Evolutionary conservation across 2,888 invertebrate genomes (phyloP), one percentile per base, ranked within the genome.

Genomic region (Acrobasis consociella): DNA sequence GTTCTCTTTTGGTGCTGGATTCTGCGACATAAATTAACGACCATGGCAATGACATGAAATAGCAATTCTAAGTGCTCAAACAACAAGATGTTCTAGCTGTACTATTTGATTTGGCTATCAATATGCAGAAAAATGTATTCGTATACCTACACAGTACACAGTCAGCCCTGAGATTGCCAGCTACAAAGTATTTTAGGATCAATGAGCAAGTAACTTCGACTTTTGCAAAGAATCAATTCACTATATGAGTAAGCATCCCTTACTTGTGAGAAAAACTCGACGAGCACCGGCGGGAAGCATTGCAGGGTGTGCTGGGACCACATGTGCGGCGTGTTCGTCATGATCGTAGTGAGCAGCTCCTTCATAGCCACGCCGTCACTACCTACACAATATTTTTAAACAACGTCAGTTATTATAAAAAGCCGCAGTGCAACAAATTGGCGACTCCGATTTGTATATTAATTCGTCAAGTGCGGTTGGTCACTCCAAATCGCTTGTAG

Each of bases 231-330:
- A 22, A 22, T 22, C 22, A 22, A 22, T 50, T 16, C 9, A 53
- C 7, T 37, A 38, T 55, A 15, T 10, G 42, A 49, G 58, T 67
- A 31, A 31, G 31, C 31, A 31, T 31, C 31, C 31, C 31, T 31
- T 31, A 92, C 93, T 88, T 96, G 95, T 60, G 96, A 94, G 83
- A 98, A 99, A 82, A 98, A 99, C 75, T 98, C 98, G 58, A 96
- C 95, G 5, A 99, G 93, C 8, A 97, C 96, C 0, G 96, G 95
- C 0, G 99, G 99, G 82, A 99, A 99, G 80, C 98, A 98, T 69
- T 97, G 96, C 16, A 99, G 87, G 0, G 98, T 98, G 82, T 98
- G 98, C 65, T 96, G 95, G 0, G 98, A 97, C 99, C 99, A 99
- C 74, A 97, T 96, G 83, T 98, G 98, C 0, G 99, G 98, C 0